phyloP scores from a whole-genome alignment of 2,113 vertebrate genomes.

The Halichoerus grypus region DNA sequence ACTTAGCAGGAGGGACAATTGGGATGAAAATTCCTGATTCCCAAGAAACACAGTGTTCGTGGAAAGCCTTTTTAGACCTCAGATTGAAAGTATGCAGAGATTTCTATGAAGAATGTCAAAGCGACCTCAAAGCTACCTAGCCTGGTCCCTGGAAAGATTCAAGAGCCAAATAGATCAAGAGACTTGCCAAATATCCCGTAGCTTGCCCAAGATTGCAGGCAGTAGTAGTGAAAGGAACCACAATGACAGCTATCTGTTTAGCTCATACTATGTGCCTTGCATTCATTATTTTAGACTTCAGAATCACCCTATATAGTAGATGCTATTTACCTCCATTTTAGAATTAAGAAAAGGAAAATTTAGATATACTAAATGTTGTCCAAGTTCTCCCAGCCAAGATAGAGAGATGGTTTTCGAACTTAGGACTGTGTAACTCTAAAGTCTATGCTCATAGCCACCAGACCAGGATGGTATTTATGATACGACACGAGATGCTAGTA shows the following conservation, averaged over 20 bases:
- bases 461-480: background rate
- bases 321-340: background rate
- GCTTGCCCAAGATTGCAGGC: background rate
- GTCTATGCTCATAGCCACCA: background rate
- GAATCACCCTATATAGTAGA: background rate
- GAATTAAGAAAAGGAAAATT: background rate
- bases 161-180: background rate
- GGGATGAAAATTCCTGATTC: conserved; percentile 28
- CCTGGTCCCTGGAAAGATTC: background rate
- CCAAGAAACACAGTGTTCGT: background rate
- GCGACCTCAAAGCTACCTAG: background rate
- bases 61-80: conserved; percentile 23
- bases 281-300: conserved; percentile 2
- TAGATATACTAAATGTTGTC: background rate
- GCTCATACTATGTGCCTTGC: background rate
- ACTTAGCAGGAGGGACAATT: background rate
- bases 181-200: background rate
- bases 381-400: background rate
- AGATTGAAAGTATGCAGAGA: background rate
- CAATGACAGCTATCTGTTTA: background rate
- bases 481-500: background rate
- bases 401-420: background rate
- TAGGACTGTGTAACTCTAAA: background rate
- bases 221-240: background rate
- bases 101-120: background rate